Evolutionary conservation across 92 coral and sea anemone species (phyloP).

Genomic region (Palythoa grandiflora): DNA sequence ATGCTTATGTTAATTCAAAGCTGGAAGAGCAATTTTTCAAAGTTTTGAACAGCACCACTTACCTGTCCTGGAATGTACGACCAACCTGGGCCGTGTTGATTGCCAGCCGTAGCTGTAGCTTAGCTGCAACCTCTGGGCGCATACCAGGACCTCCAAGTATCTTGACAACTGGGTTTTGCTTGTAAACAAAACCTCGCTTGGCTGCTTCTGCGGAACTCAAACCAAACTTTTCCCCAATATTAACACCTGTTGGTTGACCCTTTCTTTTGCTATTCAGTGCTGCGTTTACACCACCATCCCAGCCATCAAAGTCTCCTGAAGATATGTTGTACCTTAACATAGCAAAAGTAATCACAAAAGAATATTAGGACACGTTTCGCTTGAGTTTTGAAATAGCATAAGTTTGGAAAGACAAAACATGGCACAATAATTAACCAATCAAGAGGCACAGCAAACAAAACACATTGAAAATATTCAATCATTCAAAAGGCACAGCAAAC

Average conservation of each 20-base stretch:
- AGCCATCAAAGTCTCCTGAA: slow-evolving; percentile 94
- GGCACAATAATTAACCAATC: too few relatives aligned
- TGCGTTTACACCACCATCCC: slow-evolving; percentile 86
- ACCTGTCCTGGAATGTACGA: slow-evolving; percentile 96
- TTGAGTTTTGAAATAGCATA: too few relatives aligned
- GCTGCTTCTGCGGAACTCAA: slow-evolving; percentile 73
- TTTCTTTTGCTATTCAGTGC: slow-evolving; percentile 68
- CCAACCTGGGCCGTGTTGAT: slow-evolving; percentile 96
- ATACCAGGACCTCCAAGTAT: slow-evolving; percentile 72
- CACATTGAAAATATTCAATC: too few relatives aligned
- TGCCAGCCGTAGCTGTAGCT: slow-evolving; percentile 83
- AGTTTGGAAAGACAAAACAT: too few relatives aligned
- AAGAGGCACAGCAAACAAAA: too few relatives aligned
- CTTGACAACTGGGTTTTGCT: slow-evolving; percentile 92
- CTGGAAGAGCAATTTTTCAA: too few relatives aligned
- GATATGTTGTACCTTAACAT: slow-evolving; percentile 90
- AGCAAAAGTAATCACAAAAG: background rate
- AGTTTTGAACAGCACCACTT: background rate
- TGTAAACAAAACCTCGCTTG: slow-evolving; percentile 85
- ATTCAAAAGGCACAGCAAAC: too few relatives aligned
- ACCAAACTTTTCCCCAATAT: slow-evolving; percentile 77
- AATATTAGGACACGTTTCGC: background rate
- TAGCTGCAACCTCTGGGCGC: slow-evolving; percentile 64
- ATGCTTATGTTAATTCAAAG: too few relatives aligned
- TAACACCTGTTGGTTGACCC: slow-evolving; percentile 57